A percentile compares a stretch with the other conserved stretches of the same genome.
phyloP scores from a whole-genome alignment of 2,797 vertebrate genomes.

The Gastrophryne carolinensis region DNA sequence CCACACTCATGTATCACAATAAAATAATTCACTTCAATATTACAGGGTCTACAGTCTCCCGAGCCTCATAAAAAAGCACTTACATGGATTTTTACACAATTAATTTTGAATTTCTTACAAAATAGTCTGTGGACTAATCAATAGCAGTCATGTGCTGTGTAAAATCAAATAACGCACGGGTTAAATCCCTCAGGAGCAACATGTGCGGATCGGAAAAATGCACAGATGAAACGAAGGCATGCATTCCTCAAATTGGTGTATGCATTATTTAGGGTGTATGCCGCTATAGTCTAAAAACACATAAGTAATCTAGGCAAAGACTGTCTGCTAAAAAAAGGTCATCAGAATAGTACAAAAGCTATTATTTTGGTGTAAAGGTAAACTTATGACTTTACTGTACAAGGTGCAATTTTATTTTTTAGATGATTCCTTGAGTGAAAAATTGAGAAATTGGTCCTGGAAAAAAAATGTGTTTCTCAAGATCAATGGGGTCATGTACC shows the following conservation, averaged over 20 bases:
- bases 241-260: constrained; percentile 55
- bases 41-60: constrained; percentile 53
- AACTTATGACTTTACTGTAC: too few species aligned
- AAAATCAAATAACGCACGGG: constrained; percentile 55
- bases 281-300: constrained; percentile 40
- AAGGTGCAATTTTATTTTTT: too few species aligned
- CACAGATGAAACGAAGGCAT: constrained; percentile 57
- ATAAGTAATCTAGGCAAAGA: too few species aligned
- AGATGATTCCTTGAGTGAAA: too few species aligned
- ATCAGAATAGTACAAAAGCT: too few species aligned
- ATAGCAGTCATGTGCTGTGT: constrained; percentile 58
- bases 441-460: too few species aligned
- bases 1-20: constrained; percentile 17
- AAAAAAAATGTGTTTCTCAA: too few species aligned
- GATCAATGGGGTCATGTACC: too few species aligned
- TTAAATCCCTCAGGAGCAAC: constrained; percentile 56
- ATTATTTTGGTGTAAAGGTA: too few species aligned
- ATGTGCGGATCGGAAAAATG: constrained; percentile 49
- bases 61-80: constrained; percentile 67
- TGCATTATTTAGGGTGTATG: constrained; percentile 57
- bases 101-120: constrained; percentile 66
- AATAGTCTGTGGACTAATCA: constrained; percentile 57
- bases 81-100: constrained; percentile 64
- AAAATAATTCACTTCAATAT: constrained; percentile 47
- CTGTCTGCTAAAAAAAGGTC: too few species aligned